phyloP scores from a whole-genome alignment of 2,797 vertebrate species.

The Pogonophryne albipinna region DNA sequence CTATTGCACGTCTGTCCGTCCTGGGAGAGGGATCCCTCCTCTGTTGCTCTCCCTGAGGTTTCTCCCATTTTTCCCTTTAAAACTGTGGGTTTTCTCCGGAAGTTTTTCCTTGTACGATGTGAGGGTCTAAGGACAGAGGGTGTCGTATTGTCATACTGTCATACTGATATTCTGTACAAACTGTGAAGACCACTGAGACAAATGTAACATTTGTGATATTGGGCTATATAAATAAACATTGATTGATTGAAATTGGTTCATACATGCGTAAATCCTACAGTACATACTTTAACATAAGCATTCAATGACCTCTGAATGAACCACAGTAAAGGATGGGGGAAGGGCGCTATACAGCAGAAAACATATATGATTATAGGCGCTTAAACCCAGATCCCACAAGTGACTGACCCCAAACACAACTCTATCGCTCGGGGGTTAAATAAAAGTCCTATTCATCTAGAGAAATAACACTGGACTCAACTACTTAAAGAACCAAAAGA shows the following conservation, averaged over 20 bases:
- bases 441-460: background rate
- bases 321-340: constrained; percentile 67
- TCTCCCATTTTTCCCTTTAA: too few species aligned
- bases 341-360: constrained; percentile 56
- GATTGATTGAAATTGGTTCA: constrained; percentile 44
- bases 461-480: background rate
- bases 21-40: too few species aligned
- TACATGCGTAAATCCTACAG: constrained; percentile 46
- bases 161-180: too few species aligned
- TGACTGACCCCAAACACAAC: constrained; percentile 20
- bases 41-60: too few species aligned
- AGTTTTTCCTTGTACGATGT: too few species aligned
- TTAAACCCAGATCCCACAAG: constrained; percentile 71
- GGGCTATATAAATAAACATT: too few species aligned
- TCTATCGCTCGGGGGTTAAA: constrained; percentile 18
- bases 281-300: constrained; percentile 33
- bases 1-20: too few species aligned
- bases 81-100: too few species aligned
- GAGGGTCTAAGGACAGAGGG: too few species aligned
- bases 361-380: constrained; percentile 79
- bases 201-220: too few species aligned
- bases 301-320: constrained; percentile 86
- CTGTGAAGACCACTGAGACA: too few species aligned
- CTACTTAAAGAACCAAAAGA: background rate
- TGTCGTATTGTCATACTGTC: too few species aligned